Evolutionary conservation across 2,888 invertebrate genomes (phyloP).

Genomic region (Micropterix aruncella): DNA sequence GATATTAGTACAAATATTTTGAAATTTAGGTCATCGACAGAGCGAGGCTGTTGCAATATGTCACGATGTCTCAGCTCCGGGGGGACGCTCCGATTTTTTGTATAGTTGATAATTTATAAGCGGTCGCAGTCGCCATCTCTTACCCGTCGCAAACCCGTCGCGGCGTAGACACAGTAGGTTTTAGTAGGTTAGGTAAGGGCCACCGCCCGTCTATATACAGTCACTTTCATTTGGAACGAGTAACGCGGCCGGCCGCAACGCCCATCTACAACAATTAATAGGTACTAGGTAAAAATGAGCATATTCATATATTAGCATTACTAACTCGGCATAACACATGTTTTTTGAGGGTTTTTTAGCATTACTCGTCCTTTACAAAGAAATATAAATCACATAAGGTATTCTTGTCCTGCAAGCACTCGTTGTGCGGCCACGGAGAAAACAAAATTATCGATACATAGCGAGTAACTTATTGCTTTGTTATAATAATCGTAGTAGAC

Average conservation of each 20-base stretch:
- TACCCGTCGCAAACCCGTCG: no score
- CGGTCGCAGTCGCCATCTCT: not conserved
- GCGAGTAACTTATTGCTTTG: not conserved
- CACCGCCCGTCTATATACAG: no score
- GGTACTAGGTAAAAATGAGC: not conserved
- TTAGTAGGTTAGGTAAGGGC: no score
- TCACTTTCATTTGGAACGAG: no score
- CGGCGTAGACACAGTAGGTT: no score
- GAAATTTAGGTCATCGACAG: not conserved
- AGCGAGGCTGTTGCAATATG: no score
- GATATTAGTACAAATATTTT: not conserved
- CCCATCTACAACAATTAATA: not conserved
- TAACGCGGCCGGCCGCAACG: no score
- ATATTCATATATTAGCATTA: not conserved
- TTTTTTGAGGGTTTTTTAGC: not conserved
- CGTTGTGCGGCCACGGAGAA: not conserved
- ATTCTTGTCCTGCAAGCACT: not conserved
- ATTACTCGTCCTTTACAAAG: not conserved
- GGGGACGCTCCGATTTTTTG: not conserved
- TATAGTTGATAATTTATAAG: not conserved
- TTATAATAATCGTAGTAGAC: not conserved
- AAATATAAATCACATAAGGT: not conserved
- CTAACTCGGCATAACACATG: not conserved
- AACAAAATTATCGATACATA: not conserved
- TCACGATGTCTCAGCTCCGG: not conserved